phyloP scores from a whole-genome alignment of 2,113 vertebrate species.

The Thamnophis sirtalis region DNA sequence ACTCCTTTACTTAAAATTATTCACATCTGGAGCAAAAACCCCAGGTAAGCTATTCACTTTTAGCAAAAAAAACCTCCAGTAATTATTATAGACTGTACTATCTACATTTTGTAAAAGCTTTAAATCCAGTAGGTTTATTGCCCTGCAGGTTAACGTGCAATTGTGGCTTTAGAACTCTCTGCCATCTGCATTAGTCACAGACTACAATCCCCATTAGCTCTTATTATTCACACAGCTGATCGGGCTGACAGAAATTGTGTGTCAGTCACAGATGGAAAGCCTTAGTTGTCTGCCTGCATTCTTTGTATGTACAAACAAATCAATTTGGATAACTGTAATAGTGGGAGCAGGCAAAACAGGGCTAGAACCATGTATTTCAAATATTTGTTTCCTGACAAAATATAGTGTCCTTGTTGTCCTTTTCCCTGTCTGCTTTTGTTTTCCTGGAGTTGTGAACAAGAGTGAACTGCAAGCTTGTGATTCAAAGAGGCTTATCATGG shows the following conservation, averaged over 20 bases:
- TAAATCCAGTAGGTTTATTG: background rate
- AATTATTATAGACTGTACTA: background rate
- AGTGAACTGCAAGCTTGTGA: background rate
- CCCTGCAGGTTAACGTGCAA: background rate
- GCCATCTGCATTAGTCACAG: background rate
- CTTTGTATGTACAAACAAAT: background rate
- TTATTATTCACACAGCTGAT: background rate
- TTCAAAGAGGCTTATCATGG: background rate
- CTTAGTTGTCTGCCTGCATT: background rate
- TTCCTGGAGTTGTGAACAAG: background rate
- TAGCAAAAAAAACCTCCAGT: background rate
- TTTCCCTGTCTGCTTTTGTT: background rate
- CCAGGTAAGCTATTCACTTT: constrained; percentile 71
- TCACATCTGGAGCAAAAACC: constrained; percentile 87
- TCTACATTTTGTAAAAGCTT: background rate
- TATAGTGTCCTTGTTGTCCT: background rate
- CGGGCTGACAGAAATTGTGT: background rate
- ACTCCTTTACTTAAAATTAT: constrained; percentile 90
- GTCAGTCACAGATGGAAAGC: background rate
- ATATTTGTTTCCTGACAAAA: background rate
- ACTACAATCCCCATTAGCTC: background rate
- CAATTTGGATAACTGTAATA: background rate
- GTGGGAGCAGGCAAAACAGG: background rate
- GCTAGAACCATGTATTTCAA: background rate
- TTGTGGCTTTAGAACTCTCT: background rate